phyloP scores from a whole-genome alignment of 2,888 invertebrate genomes.

The Hirtodrosophila alboralis region DNA sequence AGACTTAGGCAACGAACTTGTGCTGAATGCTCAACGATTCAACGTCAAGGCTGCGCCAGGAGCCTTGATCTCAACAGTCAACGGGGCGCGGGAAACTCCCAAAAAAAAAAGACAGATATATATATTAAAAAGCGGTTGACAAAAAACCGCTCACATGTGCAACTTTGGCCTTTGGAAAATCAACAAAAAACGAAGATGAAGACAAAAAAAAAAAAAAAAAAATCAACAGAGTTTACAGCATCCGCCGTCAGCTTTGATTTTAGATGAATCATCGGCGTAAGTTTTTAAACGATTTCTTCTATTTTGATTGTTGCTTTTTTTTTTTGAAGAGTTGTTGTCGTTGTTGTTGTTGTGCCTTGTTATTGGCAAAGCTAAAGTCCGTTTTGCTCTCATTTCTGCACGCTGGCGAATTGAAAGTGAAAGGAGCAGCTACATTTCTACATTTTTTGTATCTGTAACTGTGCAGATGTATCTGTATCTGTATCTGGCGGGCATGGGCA shows the following conservation, averaged over 20 bases:
- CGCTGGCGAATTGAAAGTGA: slow-evolving; percentile 71
- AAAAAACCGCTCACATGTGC: slow-evolving; percentile 36
- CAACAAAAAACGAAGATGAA: slow-evolving; percentile 29
- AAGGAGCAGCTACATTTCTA: slow-evolving; percentile 72
- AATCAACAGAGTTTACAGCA: slow-evolving; percentile 43
- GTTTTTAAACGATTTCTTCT: slow-evolving; percentile 61
- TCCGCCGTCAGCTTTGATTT: slow-evolving; percentile 51
- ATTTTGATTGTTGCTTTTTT: slow-evolving; percentile 51
- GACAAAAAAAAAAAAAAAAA: slow-evolving; percentile 18
- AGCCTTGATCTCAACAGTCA: slow-evolving; percentile 74
- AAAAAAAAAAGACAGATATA: too few relatives aligned
- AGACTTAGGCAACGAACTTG: slow-evolving; percentile 67
- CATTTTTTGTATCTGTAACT: slow-evolving; percentile 39
- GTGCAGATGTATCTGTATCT: slow-evolving; percentile 7
- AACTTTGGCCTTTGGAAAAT: slow-evolving; percentile 76
- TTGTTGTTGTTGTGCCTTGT: slow-evolving; percentile 39
- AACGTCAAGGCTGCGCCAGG: slow-evolving; percentile 69
- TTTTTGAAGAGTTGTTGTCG: slow-evolving; percentile 35
- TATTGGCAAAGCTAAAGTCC: slow-evolving; percentile 67
- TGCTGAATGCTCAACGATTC: slow-evolving; percentile 59
- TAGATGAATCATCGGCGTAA: slow-evolving; percentile 58
- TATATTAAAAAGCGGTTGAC: slow-evolving; percentile 54
- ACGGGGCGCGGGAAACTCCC: slow-evolving; percentile 52
- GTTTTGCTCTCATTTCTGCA: slow-evolving; percentile 74
- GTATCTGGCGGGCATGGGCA: slow-evolving; percentile 44